phyloP scores from a whole-genome alignment of 2,888 invertebrate species.

The Silvanus unidentatus region DNA sequence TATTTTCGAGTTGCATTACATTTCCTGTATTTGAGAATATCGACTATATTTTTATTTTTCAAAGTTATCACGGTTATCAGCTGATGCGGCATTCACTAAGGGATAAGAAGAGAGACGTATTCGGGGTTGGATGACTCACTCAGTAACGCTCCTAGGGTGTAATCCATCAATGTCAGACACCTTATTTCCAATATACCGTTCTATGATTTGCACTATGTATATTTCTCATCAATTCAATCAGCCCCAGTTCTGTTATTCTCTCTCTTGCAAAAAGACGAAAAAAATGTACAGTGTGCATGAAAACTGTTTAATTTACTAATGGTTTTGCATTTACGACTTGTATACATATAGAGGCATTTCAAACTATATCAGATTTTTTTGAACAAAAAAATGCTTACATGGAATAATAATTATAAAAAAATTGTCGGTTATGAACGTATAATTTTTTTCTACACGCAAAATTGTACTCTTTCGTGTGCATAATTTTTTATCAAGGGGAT shows the following conservation, averaged over 20 bases:
- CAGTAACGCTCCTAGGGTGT: slow-evolving; percentile 26
- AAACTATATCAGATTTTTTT: too few species aligned
- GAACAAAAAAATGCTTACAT: too few species aligned
- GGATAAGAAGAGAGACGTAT: slow-evolving; percentile 19
- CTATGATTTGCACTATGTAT: slow-evolving; percentile 47
- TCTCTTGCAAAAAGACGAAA: slow-evolving; percentile 1
- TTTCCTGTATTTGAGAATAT: too few species aligned
- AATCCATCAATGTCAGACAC: slow-evolving; percentile 46
- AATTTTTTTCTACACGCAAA: too few species aligned
- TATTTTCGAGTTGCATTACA: too few species aligned
- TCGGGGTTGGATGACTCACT: slow-evolving; percentile 42
- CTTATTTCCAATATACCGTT: slow-evolving; percentile 46
- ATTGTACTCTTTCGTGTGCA: too few species aligned
- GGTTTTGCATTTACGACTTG: neutral
- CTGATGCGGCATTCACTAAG: slow-evolving; percentile 2
- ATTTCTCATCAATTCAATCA: slow-evolving; percentile 40
- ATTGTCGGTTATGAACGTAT: too few species aligned
- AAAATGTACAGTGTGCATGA: neutral
- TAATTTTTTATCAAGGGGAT: neutral
- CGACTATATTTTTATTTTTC: neutral
- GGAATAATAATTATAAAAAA: too few species aligned
- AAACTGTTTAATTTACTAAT: slow-evolving; percentile 5
- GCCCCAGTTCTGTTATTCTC: slow-evolving; percentile 16
- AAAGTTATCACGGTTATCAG: slow-evolving; percentile 1
- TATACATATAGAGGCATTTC: too few species aligned